phyloP scores from a whole-genome alignment of 2,113 vertebrate genomes.

The Prietella phreatophila region DNA sequence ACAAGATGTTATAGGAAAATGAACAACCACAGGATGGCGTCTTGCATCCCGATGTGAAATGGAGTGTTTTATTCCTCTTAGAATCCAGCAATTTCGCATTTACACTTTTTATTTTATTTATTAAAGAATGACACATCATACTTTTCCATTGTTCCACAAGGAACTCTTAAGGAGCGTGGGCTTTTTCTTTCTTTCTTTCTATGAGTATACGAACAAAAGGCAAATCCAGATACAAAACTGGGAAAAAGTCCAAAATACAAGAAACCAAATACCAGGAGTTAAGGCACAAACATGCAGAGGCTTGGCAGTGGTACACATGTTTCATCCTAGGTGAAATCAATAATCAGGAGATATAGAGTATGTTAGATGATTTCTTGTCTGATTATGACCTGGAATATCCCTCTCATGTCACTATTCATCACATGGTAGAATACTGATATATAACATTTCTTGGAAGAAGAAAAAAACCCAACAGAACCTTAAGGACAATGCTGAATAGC shows the following conservation, averaged over 20 bases:
- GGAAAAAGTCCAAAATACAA: not conserved
- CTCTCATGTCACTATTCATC: constrained; percentile 2
- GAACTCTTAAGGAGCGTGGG: not conserved
- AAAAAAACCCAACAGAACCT: not conserved
- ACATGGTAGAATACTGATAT: constrained; percentile 1
- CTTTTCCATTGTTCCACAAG: not conserved
- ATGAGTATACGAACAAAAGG: not conserved
- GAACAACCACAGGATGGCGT: not conserved
- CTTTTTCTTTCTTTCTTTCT: not conserved
- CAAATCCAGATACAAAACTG: not conserved
- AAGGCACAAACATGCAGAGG: not conserved
- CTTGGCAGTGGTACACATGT: constrained; percentile 9
- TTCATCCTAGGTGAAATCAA: constrained; percentile 14
- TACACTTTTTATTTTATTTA: not conserved
- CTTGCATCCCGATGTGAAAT: not conserved
- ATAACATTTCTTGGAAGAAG: constrained; percentile 9
- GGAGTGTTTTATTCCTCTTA: not conserved
- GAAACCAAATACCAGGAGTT: constrained; percentile 2
- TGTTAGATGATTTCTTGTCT: not conserved
- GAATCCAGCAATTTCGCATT: not conserved
- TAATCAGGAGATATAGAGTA: constrained; percentile 2
- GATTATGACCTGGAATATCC: constrained; percentile 18
- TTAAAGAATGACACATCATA: not conserved
- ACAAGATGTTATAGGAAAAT: not conserved
- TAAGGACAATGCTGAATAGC: not conserved